Base-by-base conservation (phyloP, 2,113 vertebrate species). In the Chitala chitala region DNA sequence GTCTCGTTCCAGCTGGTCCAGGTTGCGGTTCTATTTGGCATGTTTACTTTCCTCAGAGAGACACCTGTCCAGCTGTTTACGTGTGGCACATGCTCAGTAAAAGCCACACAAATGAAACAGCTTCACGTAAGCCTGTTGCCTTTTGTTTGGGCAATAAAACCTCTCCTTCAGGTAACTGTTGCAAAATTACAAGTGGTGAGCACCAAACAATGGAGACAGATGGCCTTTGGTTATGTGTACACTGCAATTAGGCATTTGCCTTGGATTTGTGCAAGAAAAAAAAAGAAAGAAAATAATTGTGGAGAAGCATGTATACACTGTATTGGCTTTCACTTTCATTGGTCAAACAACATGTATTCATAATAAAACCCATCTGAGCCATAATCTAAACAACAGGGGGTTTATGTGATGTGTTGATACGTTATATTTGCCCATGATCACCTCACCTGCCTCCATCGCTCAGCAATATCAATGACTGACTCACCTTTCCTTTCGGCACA, bases 371-470 rank as follows among this genome's bases (percentile, higher is more conserved):
- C 74, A 77, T 72, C 56, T 83, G 82, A 81, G 79, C 82, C 77
- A 73, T 82, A 81, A 82, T 68, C 81, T 82, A 71, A 20, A 29
- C 26, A 76, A 46, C 56, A 17, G 40, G 8, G 4, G 44, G 15
- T 79, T 76, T 76, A 77, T 85, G 80, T 80, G 75, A 64, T 81
- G 79, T 81, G 80, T 87, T 89, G 89, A 89, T 90, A 88, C 86
- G 89, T 84, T 89, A 86, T 90, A 88, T 87, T 87, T 85, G 82
- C 83, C 70, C 63, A 48, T 2, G 80, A 83, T 88, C 86, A 86
- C 84, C 91, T 93, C 94, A 96, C 94, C 94, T 95, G 94, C 92
- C 82, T 86, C 85, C 87, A 73, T 90, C 93, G 92, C 89, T 91
- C 89, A 91, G 74, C 84, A 5, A 59, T 1, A 2, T 82, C 82